Percentiles rank a stretch among this genome's conserved stretches.
phyloP scores from a whole-genome alignment of 2,113 vertebrate species.

The Phyllopteryx taeniolatus region DNA sequence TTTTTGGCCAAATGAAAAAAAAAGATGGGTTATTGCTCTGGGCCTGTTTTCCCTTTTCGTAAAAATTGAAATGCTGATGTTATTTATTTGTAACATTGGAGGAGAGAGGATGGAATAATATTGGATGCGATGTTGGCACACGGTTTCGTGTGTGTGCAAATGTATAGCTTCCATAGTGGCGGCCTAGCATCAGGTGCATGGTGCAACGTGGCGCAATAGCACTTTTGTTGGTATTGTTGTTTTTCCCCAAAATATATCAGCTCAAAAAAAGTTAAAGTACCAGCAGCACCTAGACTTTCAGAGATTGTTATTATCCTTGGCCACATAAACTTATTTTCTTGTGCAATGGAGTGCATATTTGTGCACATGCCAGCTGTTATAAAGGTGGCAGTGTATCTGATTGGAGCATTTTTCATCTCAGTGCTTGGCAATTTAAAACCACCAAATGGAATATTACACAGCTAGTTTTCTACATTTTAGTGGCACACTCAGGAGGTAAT shows the following conservation, averaged over 20 bases:
- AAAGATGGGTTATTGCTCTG: constrained; percentile 15
- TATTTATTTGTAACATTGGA: constrained; percentile 53
- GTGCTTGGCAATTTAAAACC: constrained; percentile 64
- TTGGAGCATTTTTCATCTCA: constrained; percentile 65
- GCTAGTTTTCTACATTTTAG: constrained; percentile 56
- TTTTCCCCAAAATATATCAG: constrained; percentile 47
- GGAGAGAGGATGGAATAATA: constrained; percentile 48
- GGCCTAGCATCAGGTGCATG: constrained; percentile 57
- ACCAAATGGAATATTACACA: constrained; percentile 66
- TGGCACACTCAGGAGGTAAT: constrained; percentile 64
- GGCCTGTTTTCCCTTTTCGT: constrained; percentile 7
- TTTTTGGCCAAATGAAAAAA: constrained; percentile 24
- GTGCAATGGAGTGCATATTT: constrained; percentile 29
- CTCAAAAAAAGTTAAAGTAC: constrained; percentile 31
- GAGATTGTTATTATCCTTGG: constrained; percentile 47
- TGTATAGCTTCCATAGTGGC: constrained; percentile 53
- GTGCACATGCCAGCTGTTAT: constrained; percentile 43
- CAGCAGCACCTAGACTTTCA: constrained; percentile 22
- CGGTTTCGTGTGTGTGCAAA: constrained; percentile 40
- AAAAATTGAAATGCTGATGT: constrained; percentile 39
- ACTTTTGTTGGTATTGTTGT: constrained; percentile 53
- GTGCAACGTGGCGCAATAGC: constrained; percentile 50
- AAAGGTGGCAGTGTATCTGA: constrained; percentile 48
- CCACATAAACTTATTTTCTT: constrained; percentile 34
- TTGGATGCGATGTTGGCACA: constrained; percentile 51